These are phyloP conservation scores for Oplegnathus fasciatus DNA, from an alignment of 2,113 vertebrate species.

Conservation along the genomic window DNA sequence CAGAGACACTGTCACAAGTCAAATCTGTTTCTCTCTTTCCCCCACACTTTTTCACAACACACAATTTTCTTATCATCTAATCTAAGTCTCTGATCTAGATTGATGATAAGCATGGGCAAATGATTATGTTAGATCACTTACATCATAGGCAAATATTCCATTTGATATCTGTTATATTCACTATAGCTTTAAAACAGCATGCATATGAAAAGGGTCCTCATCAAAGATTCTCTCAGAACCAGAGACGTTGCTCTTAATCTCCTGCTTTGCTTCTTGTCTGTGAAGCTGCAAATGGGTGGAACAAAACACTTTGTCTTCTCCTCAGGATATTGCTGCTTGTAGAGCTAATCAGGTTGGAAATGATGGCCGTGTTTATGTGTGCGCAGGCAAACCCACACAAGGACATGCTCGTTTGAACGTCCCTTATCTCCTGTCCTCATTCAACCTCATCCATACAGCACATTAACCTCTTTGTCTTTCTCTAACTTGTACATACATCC, in stretches of 20 bases:
- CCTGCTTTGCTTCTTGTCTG: slow-evolving; percentile 59
- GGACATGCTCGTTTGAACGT: slow-evolving; percentile 33
- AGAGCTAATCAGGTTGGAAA: slow-evolving; percentile 71
- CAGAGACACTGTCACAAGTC: slow-evolving; percentile 18
- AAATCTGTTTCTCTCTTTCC: background rate
- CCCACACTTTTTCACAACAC: background rate
- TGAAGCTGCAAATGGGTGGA: slow-evolving; percentile 65
- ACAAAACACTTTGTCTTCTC: slow-evolving; percentile 69
- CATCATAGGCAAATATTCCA: slow-evolving; percentile 35
- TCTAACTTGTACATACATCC: slow-evolving; percentile 15
- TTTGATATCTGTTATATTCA: slow-evolving; percentile 47
- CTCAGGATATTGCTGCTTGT: slow-evolving; percentile 74
- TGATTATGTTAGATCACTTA: slow-evolving; percentile 15
- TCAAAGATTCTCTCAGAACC: slow-evolving; percentile 56
- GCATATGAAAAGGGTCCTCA: slow-evolving; percentile 39
- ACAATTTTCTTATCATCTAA: background rate
- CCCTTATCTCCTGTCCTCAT: slow-evolving; percentile 60
- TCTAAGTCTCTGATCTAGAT: slow-evolving; percentile 6
- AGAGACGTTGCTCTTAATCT: slow-evolving; percentile 65
- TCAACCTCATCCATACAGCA: slow-evolving; percentile 25
- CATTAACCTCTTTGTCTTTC: slow-evolving; percentile 56
- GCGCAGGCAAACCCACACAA: slow-evolving; percentile 20
- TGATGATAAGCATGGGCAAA: background rate
- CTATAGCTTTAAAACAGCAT: slow-evolving; percentile 30
- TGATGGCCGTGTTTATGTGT: slow-evolving; percentile 40